These are phyloP conservation scores for Drosophila kuntzei DNA, from an alignment of 2,888 invertebrate species.

Conservation along the genomic window DNA sequence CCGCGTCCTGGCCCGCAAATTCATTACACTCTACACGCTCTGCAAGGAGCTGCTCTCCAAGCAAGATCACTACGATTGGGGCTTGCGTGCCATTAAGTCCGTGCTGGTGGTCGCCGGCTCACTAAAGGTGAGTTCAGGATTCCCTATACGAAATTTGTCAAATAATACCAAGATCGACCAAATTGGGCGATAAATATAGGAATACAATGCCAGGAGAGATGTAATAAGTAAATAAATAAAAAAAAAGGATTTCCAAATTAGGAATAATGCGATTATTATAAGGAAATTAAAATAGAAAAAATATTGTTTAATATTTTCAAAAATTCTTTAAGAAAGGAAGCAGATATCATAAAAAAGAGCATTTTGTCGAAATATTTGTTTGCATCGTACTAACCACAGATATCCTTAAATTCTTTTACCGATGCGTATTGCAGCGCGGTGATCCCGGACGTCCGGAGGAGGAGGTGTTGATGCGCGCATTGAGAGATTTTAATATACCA, in stretches of 20 bases:
- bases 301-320: too few relatives aligned
- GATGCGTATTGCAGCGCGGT: too few relatives aligned
- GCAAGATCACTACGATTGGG: conserved; percentile 99
- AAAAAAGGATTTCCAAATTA: too few relatives aligned
- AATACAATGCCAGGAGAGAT: too few relatives aligned
- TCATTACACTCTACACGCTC: conserved; percentile 97
- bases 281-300: too few relatives aligned
- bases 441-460: conserved; percentile 98
- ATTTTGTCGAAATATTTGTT: too few relatives aligned
- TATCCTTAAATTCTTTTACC: background rate
- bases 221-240: too few relatives aligned
- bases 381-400: too few relatives aligned
- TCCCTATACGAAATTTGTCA: background rate
- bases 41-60: conserved; percentile 97
- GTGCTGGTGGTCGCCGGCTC: conserved; percentile 98
- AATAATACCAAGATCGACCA: background rate
- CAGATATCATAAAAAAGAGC: too few relatives aligned
- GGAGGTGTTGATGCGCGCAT: conserved; percentile 97
- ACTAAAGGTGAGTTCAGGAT: conserved; percentile 89
- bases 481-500: conserved; percentile 98
- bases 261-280: too few relatives aligned
- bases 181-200: too few relatives aligned
- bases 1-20: conserved; percentile 95
- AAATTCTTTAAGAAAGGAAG: too few relatives aligned
- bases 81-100: conserved; percentile 97